Base-by-base conservation (phyloP, 1,140 invertebrate genomes). In the Babylonia areolata region DNA sequence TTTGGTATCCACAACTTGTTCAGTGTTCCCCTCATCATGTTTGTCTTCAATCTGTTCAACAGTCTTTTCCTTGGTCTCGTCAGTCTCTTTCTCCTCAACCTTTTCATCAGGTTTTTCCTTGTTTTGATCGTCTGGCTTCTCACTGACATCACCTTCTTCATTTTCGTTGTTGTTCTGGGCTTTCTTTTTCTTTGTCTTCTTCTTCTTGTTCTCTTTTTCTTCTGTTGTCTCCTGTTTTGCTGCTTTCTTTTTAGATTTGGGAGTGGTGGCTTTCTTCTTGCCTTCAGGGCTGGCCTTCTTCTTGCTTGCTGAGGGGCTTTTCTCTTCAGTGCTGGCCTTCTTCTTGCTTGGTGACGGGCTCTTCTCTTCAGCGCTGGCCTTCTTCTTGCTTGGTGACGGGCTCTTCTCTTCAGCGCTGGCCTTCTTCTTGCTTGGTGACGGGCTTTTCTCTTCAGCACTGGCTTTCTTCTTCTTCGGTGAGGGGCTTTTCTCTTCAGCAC, bases 181-280 rank as follows among this genome's bases (percentile, higher is more conserved):
- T 40, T 3, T 20, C 11, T 5, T 75, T 37, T 42, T 73, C 46
- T 28, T 31, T 3, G 3, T n/a, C n/a, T 64, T 51, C 3, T 86
- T 37, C 31, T n/a, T 51, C 85, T 87, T 35, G 31, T 51, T 37
- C 75, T 69, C 11, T 46, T 58, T 54, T 40, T 33, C 31, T 54
- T 83, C 71, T 73, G 80, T 54, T 54, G 28, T 28, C 9, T 31
- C 20, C 23, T 77, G 20, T 80, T 82, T 83, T 40, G 31, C 81
- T 86, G 85, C 80, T 86, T 89, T 86, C 71, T 86, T 84, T 81
- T 89, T 80, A 51, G 33, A 28, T 64, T 82, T 86, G 75, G 81
- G 23, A 20, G 33, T 23, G 37, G 15, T 78, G 81, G 58, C 46
- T 46, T 54, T 86, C 87, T 88, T 85, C 86, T 89, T 85, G 64